A percentile compares a stretch with the other conserved stretches of the same genome.
These are phyloP conservation scores for Malurus elegans DNA, from an alignment of 2,113 vertebrate genomes.

Conservation along the genomic window DNA sequence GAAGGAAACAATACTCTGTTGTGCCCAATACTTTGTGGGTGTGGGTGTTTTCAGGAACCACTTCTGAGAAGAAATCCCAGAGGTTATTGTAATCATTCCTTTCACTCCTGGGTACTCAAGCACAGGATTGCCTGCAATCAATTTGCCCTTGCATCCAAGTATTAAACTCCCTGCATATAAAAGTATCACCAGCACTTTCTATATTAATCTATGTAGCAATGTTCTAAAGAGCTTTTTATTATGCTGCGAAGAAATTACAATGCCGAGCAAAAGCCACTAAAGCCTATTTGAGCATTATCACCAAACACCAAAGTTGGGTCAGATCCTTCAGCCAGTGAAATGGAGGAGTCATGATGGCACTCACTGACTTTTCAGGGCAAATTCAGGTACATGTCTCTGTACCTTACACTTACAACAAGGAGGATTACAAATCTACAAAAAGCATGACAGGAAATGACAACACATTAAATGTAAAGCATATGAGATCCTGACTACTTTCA, in stretches of 20 bases:
- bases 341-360: neutral
- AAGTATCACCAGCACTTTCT: slow-evolving; percentile 74
- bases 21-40: slow-evolving; percentile 41
- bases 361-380: neutral
- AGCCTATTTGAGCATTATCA: slow-evolving; percentile 49
- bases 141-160: slow-evolving; percentile 71
- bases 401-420: slow-evolving; percentile 35
- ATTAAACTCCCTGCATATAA: slow-evolving; percentile 68
- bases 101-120: slow-evolving; percentile 71
- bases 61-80: slow-evolving; percentile 70
- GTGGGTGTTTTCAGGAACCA: slow-evolving; percentile 61
- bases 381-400: neutral
- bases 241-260: slow-evolving; percentile 70
- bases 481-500: neutral
- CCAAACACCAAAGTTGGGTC: neutral
- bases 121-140: slow-evolving; percentile 75
- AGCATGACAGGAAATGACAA: slow-evolving; percentile 31
- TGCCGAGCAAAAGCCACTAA: slow-evolving; percentile 60
- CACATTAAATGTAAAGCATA: slow-evolving; percentile 25
- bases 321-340: neutral
- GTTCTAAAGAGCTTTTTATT: slow-evolving; percentile 74
- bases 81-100: slow-evolving; percentile 69
- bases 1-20: slow-evolving; percentile 54
- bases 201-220: slow-evolving; percentile 67
- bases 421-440: slow-evolving; percentile 59